Base-by-base conservation (phyloP, 2,113 vertebrate genomes). In the Triplophysa dalaica region DNA sequence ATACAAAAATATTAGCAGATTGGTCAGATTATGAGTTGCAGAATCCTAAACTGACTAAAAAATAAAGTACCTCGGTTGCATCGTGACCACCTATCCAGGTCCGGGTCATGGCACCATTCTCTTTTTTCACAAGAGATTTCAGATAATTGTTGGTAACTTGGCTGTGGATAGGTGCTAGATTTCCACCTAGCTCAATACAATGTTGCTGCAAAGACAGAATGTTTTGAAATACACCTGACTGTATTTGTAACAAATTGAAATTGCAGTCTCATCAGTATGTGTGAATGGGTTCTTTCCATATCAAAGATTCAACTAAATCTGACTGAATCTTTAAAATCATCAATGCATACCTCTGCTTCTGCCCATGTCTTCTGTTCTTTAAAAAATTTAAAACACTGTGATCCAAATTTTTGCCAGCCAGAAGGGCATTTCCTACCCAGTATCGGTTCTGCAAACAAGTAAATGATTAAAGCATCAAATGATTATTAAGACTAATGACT, bases 1-100 rank as follows among this genome's bases (percentile, higher is more conserved):
- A 38, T 65, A 38, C 45, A 67, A 16, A 13, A 17, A 52, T 62
- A 2, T 43, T 43, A 8, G 41, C 41, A 43, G 41, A 43, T 43
- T 24, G 2, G 41, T 11, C 41, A 43, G 10, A 43, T 43, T 43
- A 10, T 2, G 1, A 43, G 41, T 43, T 43, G 10, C 41, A 10
- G 10, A 52, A 52, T 52, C 48, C 16, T 52, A 17, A 14, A 2
- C 4, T 8, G n/a, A 56, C 8, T 8, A 5, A 21, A 41, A 33
- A 48, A 54, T 3, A 17, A 50, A 2, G 0, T 78, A 79, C 81
- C 76, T 75, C 9, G 21, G 13, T 8, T 21, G 81, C 76, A 54
- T 82, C 70, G 21, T 79, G 70, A 63, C 43, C 70, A 8, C 81
- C 81, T 38, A 82, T 79, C 81, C 81, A 79, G 69, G 77, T 64